Base-by-base conservation (phyloP, 1,140 invertebrate species). In the Pachyrhynchus sulphureomaculatus region DNA sequence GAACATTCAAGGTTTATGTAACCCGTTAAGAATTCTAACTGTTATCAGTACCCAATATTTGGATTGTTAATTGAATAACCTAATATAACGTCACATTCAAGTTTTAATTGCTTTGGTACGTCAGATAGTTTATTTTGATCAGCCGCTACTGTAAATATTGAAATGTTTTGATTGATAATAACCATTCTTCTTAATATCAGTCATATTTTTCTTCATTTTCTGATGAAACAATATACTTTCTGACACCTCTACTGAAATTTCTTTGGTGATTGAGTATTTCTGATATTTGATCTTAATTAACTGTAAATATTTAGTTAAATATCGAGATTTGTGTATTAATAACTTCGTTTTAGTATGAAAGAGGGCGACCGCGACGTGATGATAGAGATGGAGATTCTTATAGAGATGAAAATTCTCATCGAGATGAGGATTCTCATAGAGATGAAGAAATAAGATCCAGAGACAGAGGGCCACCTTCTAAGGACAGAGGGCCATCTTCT, bases 201-300 rank as follows among this genome's bases (percentile, higher is more conserved):
- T n/a, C n/a, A n/a, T n/a, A n/a, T n/a, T n/a, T n/a, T n/a, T n/a
- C n/a, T n/a, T 26, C 8, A 29, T 29, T 34, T 13, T 26, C 23
- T 52, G 49, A 61, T 61, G 49, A 54, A 53, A 13, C 15, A 17
- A 15, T 44, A 53, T 32, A 51, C 41, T 52, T 61, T 61, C 58
- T 61, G 58, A 61, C 58, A 61, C 58, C 58, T 61, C 58, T 61
- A 32, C 58, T 53, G 58, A 61, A 61, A 51, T 13, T 29, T 26
- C 48, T 45, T 53, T 61, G 58, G 37, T 61, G 58, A 61, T 34
- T n/a, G 45, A 41, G 33, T 33, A n/a, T 8, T 32, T 42, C 57
- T 59, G 57, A 53, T 24, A 36, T 13, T 15, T 52, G 5, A 3
- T 1, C 13, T 29, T 26, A 26, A 26, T 9, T 29, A n/a, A 10